Conservation (phyloP, 2,797 vertebrate species). For the Enteromius trimaculatus region DNA sequence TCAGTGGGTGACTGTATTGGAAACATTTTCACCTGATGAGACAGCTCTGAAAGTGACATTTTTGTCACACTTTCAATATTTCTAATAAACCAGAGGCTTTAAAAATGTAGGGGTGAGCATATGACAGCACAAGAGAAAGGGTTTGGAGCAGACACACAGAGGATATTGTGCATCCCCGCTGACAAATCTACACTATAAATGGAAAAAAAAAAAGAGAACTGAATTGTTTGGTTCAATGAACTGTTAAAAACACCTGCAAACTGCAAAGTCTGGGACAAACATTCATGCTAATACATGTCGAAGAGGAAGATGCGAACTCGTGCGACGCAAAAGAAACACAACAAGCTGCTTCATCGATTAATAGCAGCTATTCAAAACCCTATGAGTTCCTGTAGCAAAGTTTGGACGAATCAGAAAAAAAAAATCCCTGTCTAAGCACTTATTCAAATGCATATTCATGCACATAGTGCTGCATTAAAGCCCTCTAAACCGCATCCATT, state of each 20-base stretch:
- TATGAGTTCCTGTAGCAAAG: constrained; percentile 65
- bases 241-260: constrained; percentile 60
- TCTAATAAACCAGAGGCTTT: constrained; percentile 52
- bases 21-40: constrained; percentile 63
- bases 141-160: constrained; percentile 46
- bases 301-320: neutral
- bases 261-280: constrained; percentile 38
- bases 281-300: neutral
- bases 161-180: constrained; percentile 53
- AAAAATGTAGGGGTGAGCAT: constrained; percentile 33
- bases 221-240: constrained; percentile 61
- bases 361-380: constrained; percentile 46
- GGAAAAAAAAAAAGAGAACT: constrained; percentile 63
- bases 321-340: neutral
- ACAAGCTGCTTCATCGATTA: constrained; percentile 1
- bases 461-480: constrained; percentile 63
- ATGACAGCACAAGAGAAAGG: constrained; percentile 60
- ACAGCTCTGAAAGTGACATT: constrained; percentile 43
- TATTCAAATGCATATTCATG: constrained; percentile 72
- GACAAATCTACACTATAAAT: constrained; percentile 59
- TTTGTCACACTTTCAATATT: constrained; percentile 70
- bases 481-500: constrained; percentile 71
- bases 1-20: constrained; percentile 60
- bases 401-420: constrained; percentile 62
- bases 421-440: constrained; percentile 69